Evolutionary conservation across 2,888 invertebrate genomes (phyloP).

Genomic region (Carterocephalus palaemon): DNA sequence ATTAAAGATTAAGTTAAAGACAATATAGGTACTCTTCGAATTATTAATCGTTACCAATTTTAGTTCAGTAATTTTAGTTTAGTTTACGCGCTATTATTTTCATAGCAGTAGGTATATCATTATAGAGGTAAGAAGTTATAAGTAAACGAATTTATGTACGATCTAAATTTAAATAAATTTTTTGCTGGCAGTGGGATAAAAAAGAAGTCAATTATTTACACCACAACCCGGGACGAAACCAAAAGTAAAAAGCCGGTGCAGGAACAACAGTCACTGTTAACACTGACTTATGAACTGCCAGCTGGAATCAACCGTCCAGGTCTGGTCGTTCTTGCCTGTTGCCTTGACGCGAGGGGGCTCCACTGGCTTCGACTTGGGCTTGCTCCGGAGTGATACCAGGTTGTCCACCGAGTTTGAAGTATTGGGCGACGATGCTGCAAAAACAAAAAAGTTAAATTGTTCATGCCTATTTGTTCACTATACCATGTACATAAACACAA

Average conservation of each 20-base stretch:
- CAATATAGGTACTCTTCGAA: too few species aligned
- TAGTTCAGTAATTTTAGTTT: too few species aligned
- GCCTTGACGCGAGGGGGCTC: constrained; percentile 82
- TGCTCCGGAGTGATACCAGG: constrained; percentile 74
- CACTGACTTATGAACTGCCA: constrained; percentile 92
- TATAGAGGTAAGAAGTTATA: too few species aligned
- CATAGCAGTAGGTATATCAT: too few species aligned
- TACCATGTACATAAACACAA: too few species aligned
- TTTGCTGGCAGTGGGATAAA: too few species aligned
- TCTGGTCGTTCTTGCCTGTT: constrained; percentile 74
- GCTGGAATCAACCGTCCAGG: constrained; percentile 93
- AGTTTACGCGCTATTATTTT: too few species aligned
- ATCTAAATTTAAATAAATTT: constrained; percentile 1
- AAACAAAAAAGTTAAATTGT: constrained; percentile 30
- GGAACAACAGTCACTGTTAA: constrained; percentile 26
- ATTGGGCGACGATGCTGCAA: constrained; percentile 70
- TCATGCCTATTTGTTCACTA: too few species aligned
- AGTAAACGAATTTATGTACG: too few species aligned
- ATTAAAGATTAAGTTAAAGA: too few species aligned
- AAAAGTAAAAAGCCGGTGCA: constrained; percentile 17
- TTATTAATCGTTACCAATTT: too few species aligned
- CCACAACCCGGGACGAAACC: constrained; percentile 11
- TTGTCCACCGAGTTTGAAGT: constrained; percentile 85
- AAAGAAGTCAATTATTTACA: not conserved
- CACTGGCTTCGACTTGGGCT: constrained; percentile 83